These are phyloP conservation scores for Bryconaethiops microstoma DNA, from an alignment of 2,797 vertebrate genomes.

Conservation along the genomic window DNA sequence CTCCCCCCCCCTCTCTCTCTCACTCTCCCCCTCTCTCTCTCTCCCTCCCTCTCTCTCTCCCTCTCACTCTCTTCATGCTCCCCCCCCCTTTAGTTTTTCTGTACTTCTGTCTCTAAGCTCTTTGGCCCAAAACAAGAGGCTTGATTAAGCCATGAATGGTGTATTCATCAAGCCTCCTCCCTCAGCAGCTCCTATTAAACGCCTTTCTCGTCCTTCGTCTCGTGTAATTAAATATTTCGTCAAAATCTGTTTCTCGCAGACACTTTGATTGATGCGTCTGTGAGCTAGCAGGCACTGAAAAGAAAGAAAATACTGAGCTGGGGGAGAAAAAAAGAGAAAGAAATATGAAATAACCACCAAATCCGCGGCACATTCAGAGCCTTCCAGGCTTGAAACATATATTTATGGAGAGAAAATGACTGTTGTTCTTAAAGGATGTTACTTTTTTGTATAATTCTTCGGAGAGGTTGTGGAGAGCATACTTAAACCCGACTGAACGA, in stretches of 20 bases:
- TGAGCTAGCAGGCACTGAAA: slow-evolving; percentile 73
- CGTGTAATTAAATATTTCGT: slow-evolving; percentile 82
- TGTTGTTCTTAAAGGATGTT: slow-evolving; percentile 63
- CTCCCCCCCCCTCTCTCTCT: slow-evolving; percentile 36
- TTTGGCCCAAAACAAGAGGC: slow-evolving; percentile 81
- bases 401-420: slow-evolving; percentile 58
- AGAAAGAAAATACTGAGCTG: slow-evolving; percentile 58
- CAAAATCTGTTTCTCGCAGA: slow-evolving; percentile 70
- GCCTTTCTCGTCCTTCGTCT: slow-evolving; percentile 79
- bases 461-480: slow-evolving; percentile 68
- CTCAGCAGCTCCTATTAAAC: slow-evolving; percentile 76
- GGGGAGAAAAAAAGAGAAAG: slow-evolving; percentile 58
- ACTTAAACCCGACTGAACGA: slow-evolving; percentile 67
- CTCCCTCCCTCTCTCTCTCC: slow-evolving; percentile 23
- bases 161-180: slow-evolving; percentile 80
- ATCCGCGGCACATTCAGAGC: slow-evolving; percentile 63
- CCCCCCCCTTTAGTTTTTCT: slow-evolving; percentile 52
- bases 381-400: slow-evolving; percentile 50
- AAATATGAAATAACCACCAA: slow-evolving; percentile 57
- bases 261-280: slow-evolving; percentile 78
- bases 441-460: slow-evolving; percentile 53
- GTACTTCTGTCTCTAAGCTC: slow-evolving; percentile 61
- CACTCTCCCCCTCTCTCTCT: slow-evolving; percentile 29
- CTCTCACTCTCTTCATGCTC: slow-evolving; percentile 32
- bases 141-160: slow-evolving; percentile 84